Evolutionary conservation across 2,888 invertebrate genomes (phyloP).

Genomic region (Dynastes tityus): DNA sequence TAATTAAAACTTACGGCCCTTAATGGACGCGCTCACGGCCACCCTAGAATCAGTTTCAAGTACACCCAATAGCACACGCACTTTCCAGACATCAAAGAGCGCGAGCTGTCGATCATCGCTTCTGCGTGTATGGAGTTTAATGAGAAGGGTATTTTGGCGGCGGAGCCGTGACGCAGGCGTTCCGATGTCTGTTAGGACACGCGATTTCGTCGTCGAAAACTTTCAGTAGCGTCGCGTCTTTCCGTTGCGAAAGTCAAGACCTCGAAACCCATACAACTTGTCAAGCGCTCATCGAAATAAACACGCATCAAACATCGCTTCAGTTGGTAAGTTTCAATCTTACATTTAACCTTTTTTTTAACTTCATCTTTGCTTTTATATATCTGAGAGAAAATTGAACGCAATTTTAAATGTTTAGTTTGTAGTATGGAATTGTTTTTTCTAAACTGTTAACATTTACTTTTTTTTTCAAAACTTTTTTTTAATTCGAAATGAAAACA

Average conservation of each 20-base stretch:
- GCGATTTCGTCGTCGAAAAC: slow-evolving; percentile 20
- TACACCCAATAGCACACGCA: slow-evolving; percentile 20
- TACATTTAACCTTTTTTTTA: too few relatives aligned
- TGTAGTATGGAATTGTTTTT: too few relatives aligned
- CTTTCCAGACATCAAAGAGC: slow-evolving; percentile 23
- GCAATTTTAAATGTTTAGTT: too few relatives aligned
- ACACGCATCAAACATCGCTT: not conserved
- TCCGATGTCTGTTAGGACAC: slow-evolving; percentile 5
- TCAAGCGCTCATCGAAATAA: not conserved
- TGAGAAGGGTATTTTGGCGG: slow-evolving; percentile 19
- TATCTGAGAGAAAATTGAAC: too few relatives aligned
- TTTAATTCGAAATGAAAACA: too few relatives aligned
- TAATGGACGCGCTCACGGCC: slow-evolving; percentile 18
- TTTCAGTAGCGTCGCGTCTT: slow-evolving; percentile 44
- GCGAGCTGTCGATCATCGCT: not conserved
- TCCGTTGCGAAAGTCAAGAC: slow-evolving; percentile 16
- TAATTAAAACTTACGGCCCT: slow-evolving; percentile 39
- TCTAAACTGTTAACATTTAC: too few relatives aligned
- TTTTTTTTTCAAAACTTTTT: too few relatives aligned
- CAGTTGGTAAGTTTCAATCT: not conserved
- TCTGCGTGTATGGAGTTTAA: slow-evolving; percentile 5
- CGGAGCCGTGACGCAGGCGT: slow-evolving; percentile 36
- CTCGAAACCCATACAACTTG: not conserved
- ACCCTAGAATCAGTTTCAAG: slow-evolving; percentile 13
- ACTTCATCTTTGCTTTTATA: too few relatives aligned